Evolutionary conservation across 37 sponge, comb jelly and placozoan species (phyloP), one percentile per base, ranked within the genome.

Genomic region (Diacarnus erythraeanus): DNA sequence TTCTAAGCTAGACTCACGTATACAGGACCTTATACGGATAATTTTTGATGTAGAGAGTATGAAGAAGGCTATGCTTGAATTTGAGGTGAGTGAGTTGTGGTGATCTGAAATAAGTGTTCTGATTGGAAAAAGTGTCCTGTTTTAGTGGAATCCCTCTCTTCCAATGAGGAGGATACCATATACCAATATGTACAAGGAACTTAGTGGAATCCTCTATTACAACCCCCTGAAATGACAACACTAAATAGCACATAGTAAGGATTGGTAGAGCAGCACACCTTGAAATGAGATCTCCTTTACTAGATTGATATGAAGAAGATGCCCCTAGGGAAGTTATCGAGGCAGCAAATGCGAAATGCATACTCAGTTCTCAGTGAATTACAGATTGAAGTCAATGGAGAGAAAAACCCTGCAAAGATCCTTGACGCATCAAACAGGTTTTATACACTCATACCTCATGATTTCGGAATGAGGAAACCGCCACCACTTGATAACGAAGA

Each of bases 281-380:
- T n/a, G n/a, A n/a, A n/a, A n/a, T n/a, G n/a, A n/a, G n/a, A n/a
- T n/a, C n/a, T n/a, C n/a, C n/a, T n/a, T 15, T 69, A 38, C 29
- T 42, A 97, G 96, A 98, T 98, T 87, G 99, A 98, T 58, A 84
- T 96, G 83, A 94, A 98, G 78, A 98, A 98, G 89, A 98, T 98
- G 99, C 99, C 99, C 42, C 87, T 98, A 3, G 99, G 99, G 18
- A 98, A 98, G 77, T 75, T 98, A 27, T 94, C 95, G 31, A 83
- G 83, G 74, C 85, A 87, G 22, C 99, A 98, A 84, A 96, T 98
- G 2, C 76, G 86, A 37, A 76, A 77, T 71, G 99, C 99, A 1
- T 98, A 94, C 76, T 51, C 69, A 3, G 95, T 95, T 56, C 91
- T 98, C 64, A 86, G 89, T 35, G 94, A 93, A 29, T 77, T 87